Evolutionary conservation across 2,888 invertebrate species (phyloP).

Genomic region (Leptopilina myrica): DNA sequence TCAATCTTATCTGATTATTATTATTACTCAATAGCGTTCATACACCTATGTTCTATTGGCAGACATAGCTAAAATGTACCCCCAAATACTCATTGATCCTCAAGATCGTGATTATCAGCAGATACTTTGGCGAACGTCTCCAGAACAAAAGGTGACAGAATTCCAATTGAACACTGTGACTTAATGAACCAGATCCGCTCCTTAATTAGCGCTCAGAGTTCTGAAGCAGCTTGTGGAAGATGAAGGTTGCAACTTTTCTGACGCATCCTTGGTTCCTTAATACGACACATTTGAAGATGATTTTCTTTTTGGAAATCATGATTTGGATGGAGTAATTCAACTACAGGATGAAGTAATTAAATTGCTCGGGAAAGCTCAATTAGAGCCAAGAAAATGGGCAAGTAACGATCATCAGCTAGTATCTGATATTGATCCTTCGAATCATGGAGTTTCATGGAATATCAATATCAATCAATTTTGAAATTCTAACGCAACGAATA

Average conservation of each 20-base stretch:
- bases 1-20: no score
- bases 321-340: not conserved
- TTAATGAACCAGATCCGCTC: not conserved
- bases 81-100: no score
- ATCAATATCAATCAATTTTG: not conserved
- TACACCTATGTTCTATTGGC: no score
- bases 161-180: not conserved
- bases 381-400: not conserved
- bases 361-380: not conserved
- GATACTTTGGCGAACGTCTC: no score
- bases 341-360: not conserved
- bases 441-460: not conserved
- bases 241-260: not conserved
- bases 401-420: no score
- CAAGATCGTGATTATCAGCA: no score
- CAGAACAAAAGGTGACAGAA: no score
- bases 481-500: not conserved
- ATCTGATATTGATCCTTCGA: no score
- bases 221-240: not conserved
- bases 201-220: not conserved
- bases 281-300: not conserved
- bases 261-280: not conserved
- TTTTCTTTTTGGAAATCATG: not conserved
- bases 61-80: no score
- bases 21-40: no score